A percentile compares a stretch with the other conserved stretches of the same genome.
These are phyloP conservation scores for Onychostruthus taczanowskii DNA, from an alignment of 2,113 vertebrate genomes.

Conservation along the genomic window DNA sequence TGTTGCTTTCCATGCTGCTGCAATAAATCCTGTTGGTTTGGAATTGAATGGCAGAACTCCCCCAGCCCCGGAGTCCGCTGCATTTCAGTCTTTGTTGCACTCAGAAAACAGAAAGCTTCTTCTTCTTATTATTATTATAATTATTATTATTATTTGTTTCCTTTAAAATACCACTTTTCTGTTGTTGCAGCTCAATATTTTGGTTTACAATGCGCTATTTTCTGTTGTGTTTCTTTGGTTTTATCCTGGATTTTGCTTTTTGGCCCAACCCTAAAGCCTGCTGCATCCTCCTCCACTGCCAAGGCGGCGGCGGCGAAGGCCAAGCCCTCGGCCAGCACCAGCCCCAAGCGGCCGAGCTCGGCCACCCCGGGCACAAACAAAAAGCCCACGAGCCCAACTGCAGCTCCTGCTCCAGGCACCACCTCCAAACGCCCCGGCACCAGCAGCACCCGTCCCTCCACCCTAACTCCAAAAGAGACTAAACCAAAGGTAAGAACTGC, in stretches of 20 bases:
- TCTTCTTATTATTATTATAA: background rate
- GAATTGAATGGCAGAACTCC: background rate
- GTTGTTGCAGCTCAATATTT: conserved; percentile 54
- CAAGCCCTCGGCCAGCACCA: conserved; percentile 62
- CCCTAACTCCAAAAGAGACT: conserved; percentile 67
- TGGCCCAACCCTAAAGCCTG: conserved; percentile 70
- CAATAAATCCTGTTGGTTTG: background rate
- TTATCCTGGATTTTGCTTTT: conserved; percentile 59
- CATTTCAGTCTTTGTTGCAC: rapidly evolving
- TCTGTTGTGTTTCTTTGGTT: conserved; percentile 65
- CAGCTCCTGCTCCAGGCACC: conserved; percentile 57
- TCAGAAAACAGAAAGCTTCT: conserved; percentile 73
- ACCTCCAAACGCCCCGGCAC: conserved; percentile 71
- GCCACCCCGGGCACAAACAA: conserved; percentile 75
- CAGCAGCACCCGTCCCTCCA: conserved; percentile 52
- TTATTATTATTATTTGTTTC: background rate
- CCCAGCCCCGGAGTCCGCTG: rapidly evolving
- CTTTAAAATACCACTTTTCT: conserved; percentile 33
- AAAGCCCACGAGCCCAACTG: conserved; percentile 78
- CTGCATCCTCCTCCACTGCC: conserved; percentile 57
- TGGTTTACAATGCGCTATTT: conserved; percentile 66
- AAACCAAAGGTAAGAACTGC: conserved; percentile 85
- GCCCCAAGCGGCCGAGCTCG: conserved; percentile 77
- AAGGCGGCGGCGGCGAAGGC: conserved; percentile 78
- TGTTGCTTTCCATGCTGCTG: background rate